Conservation (phyloP, 2,113 vertebrate species). For the Perognathus longimembris region DNA sequence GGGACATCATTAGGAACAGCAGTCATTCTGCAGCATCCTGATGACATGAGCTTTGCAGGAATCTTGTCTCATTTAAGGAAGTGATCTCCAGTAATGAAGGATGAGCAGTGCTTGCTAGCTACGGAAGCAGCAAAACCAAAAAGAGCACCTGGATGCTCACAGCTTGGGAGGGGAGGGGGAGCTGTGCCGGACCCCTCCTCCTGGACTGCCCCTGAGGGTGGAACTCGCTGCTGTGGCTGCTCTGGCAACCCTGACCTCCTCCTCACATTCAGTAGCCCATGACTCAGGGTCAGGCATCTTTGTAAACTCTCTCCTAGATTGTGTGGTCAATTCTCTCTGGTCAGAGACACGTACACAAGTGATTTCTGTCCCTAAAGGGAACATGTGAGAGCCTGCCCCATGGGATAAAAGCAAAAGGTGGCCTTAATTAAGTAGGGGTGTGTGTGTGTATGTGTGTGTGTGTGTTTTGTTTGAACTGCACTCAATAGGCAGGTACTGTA, state of each 20-base stretch:
- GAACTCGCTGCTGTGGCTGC: background rate
- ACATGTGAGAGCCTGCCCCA: background rate
- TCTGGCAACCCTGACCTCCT: background rate
- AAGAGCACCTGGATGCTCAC: background rate
- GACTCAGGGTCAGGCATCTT: background rate
- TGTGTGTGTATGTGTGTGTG: too few relatives aligned
- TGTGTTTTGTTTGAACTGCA: too few relatives aligned
- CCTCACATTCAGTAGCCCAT: background rate
- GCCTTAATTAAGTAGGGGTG: background rate
- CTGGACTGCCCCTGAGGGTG: background rate
- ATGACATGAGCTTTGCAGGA: background rate
- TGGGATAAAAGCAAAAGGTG: background rate
- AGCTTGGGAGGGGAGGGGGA: too few relatives aligned
- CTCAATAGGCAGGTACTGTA: too few relatives aligned
- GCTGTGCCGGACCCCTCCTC: background rate
- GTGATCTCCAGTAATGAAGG: constrained; percentile 5
- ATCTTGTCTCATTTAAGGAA: background rate
- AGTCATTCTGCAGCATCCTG: background rate
- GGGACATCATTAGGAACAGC: constrained; percentile 45
- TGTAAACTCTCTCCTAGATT: background rate
- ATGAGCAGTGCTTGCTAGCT: background rate
- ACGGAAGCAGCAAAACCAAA: background rate
- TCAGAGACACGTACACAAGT: background rate
- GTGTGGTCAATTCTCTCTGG: background rate
- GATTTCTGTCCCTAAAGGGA: background rate